Percentiles rank a stretch among this genome's conserved stretches.
Evolutionary conservation across 2,113 vertebrate genomes (phyloP).

Genomic region (Xiphophorus hellerii): DNA sequence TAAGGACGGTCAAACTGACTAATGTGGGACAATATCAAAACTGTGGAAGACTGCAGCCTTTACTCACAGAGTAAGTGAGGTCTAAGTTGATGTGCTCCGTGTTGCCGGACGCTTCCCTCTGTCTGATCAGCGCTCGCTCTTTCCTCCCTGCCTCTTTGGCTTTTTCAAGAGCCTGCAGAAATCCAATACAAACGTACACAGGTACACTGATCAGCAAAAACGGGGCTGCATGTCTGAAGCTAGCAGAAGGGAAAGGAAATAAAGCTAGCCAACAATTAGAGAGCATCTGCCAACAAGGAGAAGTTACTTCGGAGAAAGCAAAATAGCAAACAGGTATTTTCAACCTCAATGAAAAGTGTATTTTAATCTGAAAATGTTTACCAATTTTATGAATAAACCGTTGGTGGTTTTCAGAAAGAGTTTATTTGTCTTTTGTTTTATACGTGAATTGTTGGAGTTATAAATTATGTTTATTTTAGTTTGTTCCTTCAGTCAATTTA

Average conservation of each 20-base stretch:
- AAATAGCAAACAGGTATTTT: background rate
- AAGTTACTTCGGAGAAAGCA: background rate
- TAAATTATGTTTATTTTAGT: no score
- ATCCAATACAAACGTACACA: constrained; percentile 8
- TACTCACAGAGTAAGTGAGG: constrained; percentile 94
- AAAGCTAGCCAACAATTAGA: background rate
- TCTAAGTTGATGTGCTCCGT: constrained; percentile 91
- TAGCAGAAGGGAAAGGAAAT: no score
- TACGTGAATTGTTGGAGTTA: no score
- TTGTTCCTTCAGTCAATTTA: no score
- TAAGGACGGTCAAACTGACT: background rate
- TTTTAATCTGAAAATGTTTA: no score
- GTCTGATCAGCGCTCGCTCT: constrained; percentile 89
- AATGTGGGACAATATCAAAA: background rate
- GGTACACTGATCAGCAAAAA: background rate
- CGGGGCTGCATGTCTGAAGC: background rate
- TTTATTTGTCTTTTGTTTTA: no score
- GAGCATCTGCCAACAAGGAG: background rate
- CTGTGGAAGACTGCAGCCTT: background rate
- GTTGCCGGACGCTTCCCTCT: constrained; percentile 86
- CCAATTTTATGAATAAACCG: no score
- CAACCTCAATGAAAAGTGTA: no score
- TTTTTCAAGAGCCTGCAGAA: constrained; percentile 89
- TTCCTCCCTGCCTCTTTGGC: constrained; percentile 96
- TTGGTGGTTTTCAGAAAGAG: no score